Conservation (phyloP, 2,888 invertebrate species). For the Acutogordius australiensis region DNA sequence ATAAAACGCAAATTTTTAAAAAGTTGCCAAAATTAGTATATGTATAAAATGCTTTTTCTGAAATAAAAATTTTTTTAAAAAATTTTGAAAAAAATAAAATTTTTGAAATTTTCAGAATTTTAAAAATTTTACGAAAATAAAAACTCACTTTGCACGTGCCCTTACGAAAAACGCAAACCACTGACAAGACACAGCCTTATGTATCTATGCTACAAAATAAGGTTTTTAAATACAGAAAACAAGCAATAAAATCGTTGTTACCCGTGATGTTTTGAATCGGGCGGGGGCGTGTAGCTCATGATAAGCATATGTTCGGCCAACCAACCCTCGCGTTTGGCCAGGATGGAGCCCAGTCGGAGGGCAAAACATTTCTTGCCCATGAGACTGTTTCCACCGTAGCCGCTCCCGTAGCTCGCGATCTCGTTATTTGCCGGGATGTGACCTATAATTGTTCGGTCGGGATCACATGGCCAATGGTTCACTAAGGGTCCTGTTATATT, state of each 20-base stretch:
- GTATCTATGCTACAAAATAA: not conserved
- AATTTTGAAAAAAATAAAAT: too few species aligned
- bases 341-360: constrained; percentile 66
- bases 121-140: too few species aligned
- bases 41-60: too few species aligned
- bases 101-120: too few species aligned
- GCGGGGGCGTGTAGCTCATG: constrained; percentile 14
- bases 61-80: too few species aligned
- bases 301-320: constrained; percentile 94
- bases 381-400: constrained; percentile 81
- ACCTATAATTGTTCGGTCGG: constrained; percentile 60
- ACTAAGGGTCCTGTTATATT: constrained; percentile 27
- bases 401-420: constrained; percentile 65
- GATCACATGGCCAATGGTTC: constrained; percentile 74
- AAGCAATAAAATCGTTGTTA: too few species aligned
- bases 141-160: too few species aligned
- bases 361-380: constrained; percentile 95
- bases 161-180: too few species aligned
- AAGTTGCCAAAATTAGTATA: too few species aligned
- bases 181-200: not conserved
- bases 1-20: too few species aligned
- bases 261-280: not conserved
- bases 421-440: constrained; percentile 55
- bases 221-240: too few species aligned
- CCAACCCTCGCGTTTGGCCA: constrained; percentile 86